Conservation (phyloP, 1,140 invertebrate genomes). For the Atta texana region DNA sequence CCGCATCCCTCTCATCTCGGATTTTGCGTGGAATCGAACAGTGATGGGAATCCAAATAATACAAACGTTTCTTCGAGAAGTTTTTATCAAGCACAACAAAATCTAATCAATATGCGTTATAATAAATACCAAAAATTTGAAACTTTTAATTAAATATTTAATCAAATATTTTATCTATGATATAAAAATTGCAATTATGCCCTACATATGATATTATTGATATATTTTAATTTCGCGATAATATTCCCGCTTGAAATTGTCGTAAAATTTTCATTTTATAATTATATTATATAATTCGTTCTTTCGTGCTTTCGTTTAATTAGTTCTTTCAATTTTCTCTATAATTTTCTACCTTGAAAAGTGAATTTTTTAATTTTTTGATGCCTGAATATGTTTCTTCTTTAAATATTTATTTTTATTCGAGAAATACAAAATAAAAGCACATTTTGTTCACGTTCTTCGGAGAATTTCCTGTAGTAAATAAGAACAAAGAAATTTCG, state of each 20-base stretch:
- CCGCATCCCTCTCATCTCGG: conserved; percentile 23
- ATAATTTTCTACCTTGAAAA: neutral
- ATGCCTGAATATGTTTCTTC: neutral
- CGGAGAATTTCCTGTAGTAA: neutral
- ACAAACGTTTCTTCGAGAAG: neutral
- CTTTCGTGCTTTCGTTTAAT: neutral
- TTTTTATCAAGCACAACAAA: neutral
- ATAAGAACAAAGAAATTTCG: conserved; percentile 37
- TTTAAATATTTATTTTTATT: neutral
- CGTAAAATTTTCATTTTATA: neutral
- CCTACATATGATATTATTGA: neutral
- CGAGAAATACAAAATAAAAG: neutral
- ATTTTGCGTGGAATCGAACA: conserved; percentile 11
- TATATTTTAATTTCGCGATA: neutral
- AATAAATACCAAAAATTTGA: neutral
- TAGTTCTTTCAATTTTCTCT: neutral
- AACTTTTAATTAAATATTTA: neutral
- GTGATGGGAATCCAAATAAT: conserved; percentile 42
- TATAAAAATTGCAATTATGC: neutral
- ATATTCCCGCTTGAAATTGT: neutral
- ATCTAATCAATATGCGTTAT: neutral
- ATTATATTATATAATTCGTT: neutral
- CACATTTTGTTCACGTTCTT: conserved; percentile 11
- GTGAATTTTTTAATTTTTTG: neutral
- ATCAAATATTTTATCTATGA: neutral